Evolutionary conservation across 2,113 vertebrate species (phyloP).

Genomic region (Lamprotornis superbus): DNA sequence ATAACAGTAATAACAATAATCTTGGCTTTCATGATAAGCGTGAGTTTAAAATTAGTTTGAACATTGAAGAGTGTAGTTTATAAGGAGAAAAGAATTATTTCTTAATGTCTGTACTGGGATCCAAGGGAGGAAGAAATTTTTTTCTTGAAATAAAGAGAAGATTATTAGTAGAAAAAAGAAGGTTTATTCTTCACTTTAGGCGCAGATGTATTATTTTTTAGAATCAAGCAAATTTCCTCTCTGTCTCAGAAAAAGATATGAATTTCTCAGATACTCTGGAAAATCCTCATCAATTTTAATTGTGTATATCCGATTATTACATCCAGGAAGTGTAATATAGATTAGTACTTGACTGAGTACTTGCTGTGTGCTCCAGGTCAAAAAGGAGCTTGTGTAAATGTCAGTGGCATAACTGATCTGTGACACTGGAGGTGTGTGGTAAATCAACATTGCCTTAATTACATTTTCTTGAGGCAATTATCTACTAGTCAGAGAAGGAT

Average conservation of each 20-base stretch:
- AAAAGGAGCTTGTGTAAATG: not conserved
- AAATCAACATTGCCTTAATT: not conserved
- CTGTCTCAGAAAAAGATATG: not conserved
- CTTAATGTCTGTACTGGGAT: not conserved
- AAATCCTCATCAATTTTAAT: not conserved
- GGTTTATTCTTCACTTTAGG: not conserved
- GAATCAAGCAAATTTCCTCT: not conserved
- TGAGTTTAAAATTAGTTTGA: conserved; percentile 3
- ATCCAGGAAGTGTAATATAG: not conserved
- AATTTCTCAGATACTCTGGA: not conserved
- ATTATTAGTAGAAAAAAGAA: not conserved
- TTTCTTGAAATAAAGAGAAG: not conserved
- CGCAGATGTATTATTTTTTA: not conserved
- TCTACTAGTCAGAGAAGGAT: not conserved
- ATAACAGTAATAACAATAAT: not conserved
- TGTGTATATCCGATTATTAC: not conserved
- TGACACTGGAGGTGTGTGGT: not conserved
- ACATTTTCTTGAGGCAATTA: not conserved
- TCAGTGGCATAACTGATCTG: not conserved
- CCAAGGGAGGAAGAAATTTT: not conserved
- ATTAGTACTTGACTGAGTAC: not conserved
- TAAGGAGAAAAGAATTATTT: not conserved
- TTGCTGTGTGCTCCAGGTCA: not conserved
- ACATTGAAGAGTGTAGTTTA: not conserved
- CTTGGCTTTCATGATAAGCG: not conserved